Evolutionary conservation across 2,888 invertebrate genomes (phyloP).

Genomic region (Strigamia transsilvanica): DNA sequence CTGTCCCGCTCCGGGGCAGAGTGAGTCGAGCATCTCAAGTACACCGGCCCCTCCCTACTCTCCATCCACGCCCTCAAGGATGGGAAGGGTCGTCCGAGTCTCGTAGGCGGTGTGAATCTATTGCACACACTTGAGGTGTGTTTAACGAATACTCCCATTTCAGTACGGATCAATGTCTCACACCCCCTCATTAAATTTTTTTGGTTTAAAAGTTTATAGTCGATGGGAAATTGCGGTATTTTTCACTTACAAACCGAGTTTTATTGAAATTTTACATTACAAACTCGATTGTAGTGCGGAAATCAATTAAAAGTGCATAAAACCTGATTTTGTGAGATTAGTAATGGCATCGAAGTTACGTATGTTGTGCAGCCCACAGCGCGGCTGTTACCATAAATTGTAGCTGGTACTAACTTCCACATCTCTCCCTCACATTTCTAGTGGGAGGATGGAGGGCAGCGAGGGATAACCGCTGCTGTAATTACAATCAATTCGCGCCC

Average conservation of each 20-base stretch:
- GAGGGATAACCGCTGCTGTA: conserved; percentile 28
- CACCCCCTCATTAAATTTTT: conserved; percentile 1
- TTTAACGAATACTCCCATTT: conserved; percentile 37
- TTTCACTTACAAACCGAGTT: too few species aligned
- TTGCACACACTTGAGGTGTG: conserved; percentile 19
- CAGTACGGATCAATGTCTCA: background rate
- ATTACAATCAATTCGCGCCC: conserved; percentile 42
- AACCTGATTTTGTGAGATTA: too few species aligned
- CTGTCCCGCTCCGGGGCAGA: conserved; percentile 44
- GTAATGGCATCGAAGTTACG: too few species aligned
- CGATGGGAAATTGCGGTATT: too few species aligned
- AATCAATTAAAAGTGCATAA: background rate
- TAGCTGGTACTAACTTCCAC: background rate
- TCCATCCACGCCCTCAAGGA: conserved; percentile 39
- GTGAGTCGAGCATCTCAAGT: conserved; percentile 46
- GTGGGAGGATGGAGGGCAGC: background rate
- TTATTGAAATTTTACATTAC: too few species aligned
- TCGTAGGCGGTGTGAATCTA: conserved; percentile 35
- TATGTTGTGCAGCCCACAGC: too few species aligned
- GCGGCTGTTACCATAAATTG: too few species aligned
- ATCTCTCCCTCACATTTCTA: background rate
- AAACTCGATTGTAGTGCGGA: background rate
- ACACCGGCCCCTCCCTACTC: conserved; percentile 46
- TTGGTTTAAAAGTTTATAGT: background rate
- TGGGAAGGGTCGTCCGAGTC: conserved; percentile 31